Evolutionary conservation across 2,797 vertebrate species (phyloP).

Genomic region (Delichon dasypus): DNA sequence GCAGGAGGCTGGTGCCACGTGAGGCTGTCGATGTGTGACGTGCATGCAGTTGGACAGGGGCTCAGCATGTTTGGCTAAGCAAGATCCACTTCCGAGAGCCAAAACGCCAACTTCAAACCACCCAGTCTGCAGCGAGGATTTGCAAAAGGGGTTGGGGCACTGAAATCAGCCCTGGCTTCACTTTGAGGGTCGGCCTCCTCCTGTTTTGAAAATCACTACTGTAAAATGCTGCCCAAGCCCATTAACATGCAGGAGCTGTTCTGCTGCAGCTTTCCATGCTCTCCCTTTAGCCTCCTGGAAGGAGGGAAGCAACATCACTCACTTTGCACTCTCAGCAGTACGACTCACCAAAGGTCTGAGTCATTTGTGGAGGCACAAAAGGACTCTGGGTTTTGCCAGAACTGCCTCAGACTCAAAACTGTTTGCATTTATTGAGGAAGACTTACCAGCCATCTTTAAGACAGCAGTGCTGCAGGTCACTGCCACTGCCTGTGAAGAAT

Average conservation of each 20-base stretch:
- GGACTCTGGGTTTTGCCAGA: constrained; percentile 1
- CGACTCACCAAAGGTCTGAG: background rate
- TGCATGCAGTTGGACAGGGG: background rate
- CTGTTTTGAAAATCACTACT: background rate
- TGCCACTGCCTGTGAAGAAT: background rate
- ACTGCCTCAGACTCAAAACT: background rate
- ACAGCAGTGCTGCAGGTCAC: background rate
- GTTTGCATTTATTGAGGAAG: background rate
- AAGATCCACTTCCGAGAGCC: background rate
- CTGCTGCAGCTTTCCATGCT: constrained; percentile 9
- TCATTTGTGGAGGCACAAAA: constrained; percentile 14
- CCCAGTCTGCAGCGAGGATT: background rate
- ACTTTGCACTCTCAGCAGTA: background rate
- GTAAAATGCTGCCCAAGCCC: background rate
- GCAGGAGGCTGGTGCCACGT: constrained; percentile 8
- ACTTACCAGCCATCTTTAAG: background rate
- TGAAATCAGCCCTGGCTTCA: background rate
- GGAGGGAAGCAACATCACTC: background rate
- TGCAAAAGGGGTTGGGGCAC: background rate
- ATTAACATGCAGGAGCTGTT: constrained; percentile 52
- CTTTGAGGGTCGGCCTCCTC: background rate
- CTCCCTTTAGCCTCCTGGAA: background rate
- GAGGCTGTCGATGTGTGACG: constrained; percentile 19
- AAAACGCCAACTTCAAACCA: background rate
- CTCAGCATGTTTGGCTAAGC: background rate